Evolutionary conservation across 2,797 vertebrate genomes (phyloP), one percentile per base, ranked within the genome.

Genomic region (Sebastolobus altivelis): DNA sequence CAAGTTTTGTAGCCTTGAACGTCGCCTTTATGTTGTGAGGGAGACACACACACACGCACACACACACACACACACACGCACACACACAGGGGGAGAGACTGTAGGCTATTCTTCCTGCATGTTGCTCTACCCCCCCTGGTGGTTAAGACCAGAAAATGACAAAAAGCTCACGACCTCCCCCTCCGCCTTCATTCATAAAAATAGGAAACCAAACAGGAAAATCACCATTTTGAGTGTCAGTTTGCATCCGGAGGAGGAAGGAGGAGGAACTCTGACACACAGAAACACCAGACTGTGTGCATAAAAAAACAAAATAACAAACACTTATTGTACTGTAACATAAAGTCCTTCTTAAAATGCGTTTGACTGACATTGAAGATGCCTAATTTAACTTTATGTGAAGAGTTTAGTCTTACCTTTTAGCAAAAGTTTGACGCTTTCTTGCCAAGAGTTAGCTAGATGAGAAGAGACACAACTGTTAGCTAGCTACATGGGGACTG

Each of bases 141-240:
- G 95, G 92, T 38, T 27, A 35, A 65, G 25, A 78, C 9, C 6
- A 11, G 67, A 56, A 85, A 10, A 65, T 29, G 40, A 72, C 84
- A 77, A 40, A 70, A 68, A 65, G 60, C 77, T 25, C 82, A 37
- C 74, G 69, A 87, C 90, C 92, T 40, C 38, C 38, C 4, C 38
- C 38, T 80, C 88, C 88, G 86, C 89, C 91, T 94, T 84, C 94
- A 94, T 94, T 92, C 91, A 93, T 95, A 94, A 95, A 96, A 93
- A 94, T 68, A 90, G 71, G 72, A 85, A 82, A 68, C 62, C 77
- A 62, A 79, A 81, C 63, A 63, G 76, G 65, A 66, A 69, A 77
- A 82, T 77, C 65, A 79, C 83, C 81, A 87, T 89, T 77, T 85
- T 80, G 73, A 75, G 75, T 56, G 62, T 81, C 71, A 75, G 16